Base-by-base conservation (phyloP, 1,140 invertebrate species). In the Calephelis nemesis region DNA sequence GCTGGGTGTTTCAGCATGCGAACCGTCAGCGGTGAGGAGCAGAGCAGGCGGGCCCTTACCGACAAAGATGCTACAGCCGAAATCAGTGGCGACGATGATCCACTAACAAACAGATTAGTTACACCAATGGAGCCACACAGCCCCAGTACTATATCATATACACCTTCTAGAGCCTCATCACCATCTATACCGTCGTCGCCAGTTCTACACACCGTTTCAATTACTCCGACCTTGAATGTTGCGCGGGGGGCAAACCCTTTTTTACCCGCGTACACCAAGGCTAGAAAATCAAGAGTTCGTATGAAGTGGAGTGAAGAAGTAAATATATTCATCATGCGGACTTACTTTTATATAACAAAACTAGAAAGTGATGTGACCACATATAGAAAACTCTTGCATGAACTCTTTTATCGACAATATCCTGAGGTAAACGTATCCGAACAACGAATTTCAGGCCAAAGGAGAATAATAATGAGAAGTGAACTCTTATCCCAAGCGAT, bases 281-380 rank as follows among this genome's bases (percentile, higher is more conserved):
- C 70, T 48, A 69, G 71, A 0, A 75, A 75, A 68, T 67, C 63
- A 8, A 64, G 75, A 58, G 73, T 73, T 45, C 77, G 72, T 62
- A 77, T 74, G 71, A 71, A 62, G 65, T 79, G 75, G 72, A 68
- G 15, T 5, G 47, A 64, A 19, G 72, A 77, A 15, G 54, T 74
- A 15, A 79, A 79, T 52, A 49, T 60, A 42, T 77, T 79, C 50
- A 76, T 79, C 54, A 79, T 79, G 73, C 71, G 69, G 12, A 79
- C 73, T 4, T 77, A 75, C 45, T 68, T 71, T 15, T 48, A 67
- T 4, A 72, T 77, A 0, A 79, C 75, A n/a, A 75, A 73, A 70
- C 66, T 79, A 71, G 75, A 79, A 13, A 77, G 74, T 4, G 73
- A 75, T 11, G 47, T 58, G 64, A 76, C 75, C 10, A 76, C 50